Evolutionary conservation across 2,888 invertebrate species (phyloP), one percentile per base, ranked within the genome.

Genomic region (Dascillus cervinus): DNA sequence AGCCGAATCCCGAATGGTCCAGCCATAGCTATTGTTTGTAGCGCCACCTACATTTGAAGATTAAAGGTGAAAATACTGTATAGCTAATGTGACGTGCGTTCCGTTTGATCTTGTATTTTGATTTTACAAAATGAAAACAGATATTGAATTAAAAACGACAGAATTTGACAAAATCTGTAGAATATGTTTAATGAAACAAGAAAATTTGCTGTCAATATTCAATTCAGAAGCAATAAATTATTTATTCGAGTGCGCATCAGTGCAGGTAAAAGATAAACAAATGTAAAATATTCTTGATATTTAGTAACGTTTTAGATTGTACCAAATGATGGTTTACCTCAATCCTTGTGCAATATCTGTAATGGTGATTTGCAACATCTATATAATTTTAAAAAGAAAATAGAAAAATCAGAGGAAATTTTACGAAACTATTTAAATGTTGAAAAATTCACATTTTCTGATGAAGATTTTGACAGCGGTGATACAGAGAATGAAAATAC

Each of bases 161-260:
- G 26, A 34, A 31, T 42, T 42, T 24, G 19, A 27, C 9, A 36
- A 31, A 28, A 34, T 39, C 5, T 42, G 41, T 32, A 23, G 41
- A 29, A 37, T 38, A 17, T 42, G 41, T 29, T 23, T 42, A 22
- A n/a, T 22, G 10, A 19, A 33, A 25, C 27, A 27, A 4, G 31
- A 23, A 22, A 32, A 30, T 24, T 15, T 32, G 26, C 29, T 34
- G 20, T 32, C 23, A 15, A 11, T 27, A 13, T 33, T 41, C 24
- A 25, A 25, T 19, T 23, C 29, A 22, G 21, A 15, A 9, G 26
- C 21, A 8, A 17, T 17, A n/a, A 21, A 39, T 10, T 32, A 31
- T 19, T 25, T 39, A 11, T 10, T 15, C 19, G 32, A 28, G 26
- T 42, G 36, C 13, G 26, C 37, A 26, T 8, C 30, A 9, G 26